Evolutionary conservation across 2,113 vertebrate species (phyloP), one percentile per base, ranked within the genome.

Genomic region (Colaptes auratus): DNA sequence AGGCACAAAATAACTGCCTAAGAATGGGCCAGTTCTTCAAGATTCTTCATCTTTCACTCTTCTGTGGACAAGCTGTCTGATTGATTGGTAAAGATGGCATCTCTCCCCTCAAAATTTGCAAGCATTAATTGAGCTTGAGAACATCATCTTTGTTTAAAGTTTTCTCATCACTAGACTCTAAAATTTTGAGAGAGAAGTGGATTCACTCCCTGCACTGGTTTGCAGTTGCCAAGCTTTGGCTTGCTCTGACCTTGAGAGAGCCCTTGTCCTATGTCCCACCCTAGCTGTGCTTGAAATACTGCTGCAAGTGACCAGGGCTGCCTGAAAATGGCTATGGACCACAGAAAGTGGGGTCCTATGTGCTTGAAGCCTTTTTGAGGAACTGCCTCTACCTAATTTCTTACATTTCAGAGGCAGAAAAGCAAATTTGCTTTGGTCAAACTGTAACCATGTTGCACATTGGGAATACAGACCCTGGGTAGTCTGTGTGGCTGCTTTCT

Each of bases 391-490:
- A 3, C 31, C 33, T 66, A 3, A 4, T 79, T 52, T 85, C 60
- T 85, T 56, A 8, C 28, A 25, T 44, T 60, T 78, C 13, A 39
- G 65, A 44, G 35, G 24, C 60, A n/a, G n/a, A n/a, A 44, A 73
- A 73, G 48, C 9, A 42, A 48, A 60, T 74, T 44, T 82, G 67
- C 33, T 15, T 55, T 17, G 21, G 64, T 90, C n/a, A 27, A 21
- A 35, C 25, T n/a, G 13, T n/a, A 12, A 11, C 33, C 42, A 7
- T 10, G 15, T 61, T 31, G 33, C 0, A 1, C 0, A 0, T 84
- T 76, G 52, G 59, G 69, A 88, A 76, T 53, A 14, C 14, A 58
- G 69, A 76, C 15, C 16, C 16, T 21, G 61, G 48, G 31, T 3
- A 52, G 33, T 27, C 21, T 48, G 11, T 46, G 23, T 6, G 24